Evolutionary conservation across 2,888 invertebrate genomes (phyloP).

Genomic region (Mantis religiosa): DNA sequence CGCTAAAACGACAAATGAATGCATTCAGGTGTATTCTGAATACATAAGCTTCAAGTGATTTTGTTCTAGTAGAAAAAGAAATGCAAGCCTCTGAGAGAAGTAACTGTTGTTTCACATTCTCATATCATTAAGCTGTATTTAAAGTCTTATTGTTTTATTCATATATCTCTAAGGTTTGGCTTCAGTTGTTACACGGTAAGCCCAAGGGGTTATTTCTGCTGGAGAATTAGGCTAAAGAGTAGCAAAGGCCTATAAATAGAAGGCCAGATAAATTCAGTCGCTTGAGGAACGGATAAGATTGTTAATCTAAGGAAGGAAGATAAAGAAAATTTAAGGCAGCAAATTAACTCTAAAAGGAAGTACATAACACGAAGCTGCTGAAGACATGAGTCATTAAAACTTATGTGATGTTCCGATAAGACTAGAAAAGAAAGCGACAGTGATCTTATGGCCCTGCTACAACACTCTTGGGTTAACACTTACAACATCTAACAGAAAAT

Average conservation of each 20-base stretch:
- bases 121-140: no score
- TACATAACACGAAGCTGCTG: background rate
- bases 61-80: no score
- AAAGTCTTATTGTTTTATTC: no score
- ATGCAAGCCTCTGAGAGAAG: no score
- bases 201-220: no score
- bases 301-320: background rate
- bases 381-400: background rate
- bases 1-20: no score
- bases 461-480: background rate
- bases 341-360: background rate
- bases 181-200: no score
- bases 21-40: no score
- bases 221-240: background rate
- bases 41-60: no score
- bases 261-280: background rate
- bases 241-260: background rate
- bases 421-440: background rate
- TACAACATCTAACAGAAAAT: background rate
- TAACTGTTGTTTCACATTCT: no score
- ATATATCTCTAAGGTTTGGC: no score
- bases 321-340: background rate
- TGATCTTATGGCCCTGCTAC: background rate
- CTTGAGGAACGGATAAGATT: background rate
- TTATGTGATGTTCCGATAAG: background rate